phyloP scores from a whole-genome alignment of 2,113 vertebrate species.

The Urocolius indicus region DNA sequence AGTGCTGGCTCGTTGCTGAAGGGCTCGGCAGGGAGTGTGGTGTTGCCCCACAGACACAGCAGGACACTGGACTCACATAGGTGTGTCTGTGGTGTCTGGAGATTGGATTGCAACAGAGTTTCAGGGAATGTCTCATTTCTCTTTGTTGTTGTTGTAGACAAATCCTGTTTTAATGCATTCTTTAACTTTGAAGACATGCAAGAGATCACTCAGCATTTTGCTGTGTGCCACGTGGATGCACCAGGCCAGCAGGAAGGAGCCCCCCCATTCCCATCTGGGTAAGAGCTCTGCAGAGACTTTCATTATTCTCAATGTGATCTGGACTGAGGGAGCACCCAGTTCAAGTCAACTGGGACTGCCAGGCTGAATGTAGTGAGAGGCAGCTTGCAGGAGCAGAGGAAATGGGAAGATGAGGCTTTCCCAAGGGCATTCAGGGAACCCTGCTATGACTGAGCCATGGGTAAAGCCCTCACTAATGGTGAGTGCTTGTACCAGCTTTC shows the following conservation, averaged over 20 bases:
- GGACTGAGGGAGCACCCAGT: not conserved
- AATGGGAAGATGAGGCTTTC: not conserved
- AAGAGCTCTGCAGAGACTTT: conserved; percentile 30
- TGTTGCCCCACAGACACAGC: not conserved
- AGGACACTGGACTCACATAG: not conserved
- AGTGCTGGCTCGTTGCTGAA: too few relatives aligned
- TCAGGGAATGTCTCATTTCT: not conserved
- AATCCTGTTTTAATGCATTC: conserved; percentile 98
- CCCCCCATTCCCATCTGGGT: conserved; percentile 90
- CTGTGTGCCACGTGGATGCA: conserved; percentile 93
- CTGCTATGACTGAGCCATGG: not conserved
- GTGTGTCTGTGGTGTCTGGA: not conserved
- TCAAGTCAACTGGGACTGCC: not conserved
- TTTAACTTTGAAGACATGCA: conserved; percentile 98
- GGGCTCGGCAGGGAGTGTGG: too few relatives aligned
- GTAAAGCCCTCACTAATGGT: not conserved
- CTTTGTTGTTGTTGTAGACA: conserved; percentile 81
- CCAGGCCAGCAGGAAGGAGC: conserved; percentile 94
- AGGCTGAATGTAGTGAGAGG: not conserved
- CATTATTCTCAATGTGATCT: not conserved
- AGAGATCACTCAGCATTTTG: conserved; percentile 95
- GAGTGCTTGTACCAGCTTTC: not conserved
- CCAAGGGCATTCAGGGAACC: not conserved
- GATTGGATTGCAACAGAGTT: not conserved
- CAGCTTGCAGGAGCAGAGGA: not conserved